A percentile compares a stretch with the other conserved stretches of the same genome.
Conservation (phyloP, 2,888 invertebrate species). For the Junonia oenone region DNA sequence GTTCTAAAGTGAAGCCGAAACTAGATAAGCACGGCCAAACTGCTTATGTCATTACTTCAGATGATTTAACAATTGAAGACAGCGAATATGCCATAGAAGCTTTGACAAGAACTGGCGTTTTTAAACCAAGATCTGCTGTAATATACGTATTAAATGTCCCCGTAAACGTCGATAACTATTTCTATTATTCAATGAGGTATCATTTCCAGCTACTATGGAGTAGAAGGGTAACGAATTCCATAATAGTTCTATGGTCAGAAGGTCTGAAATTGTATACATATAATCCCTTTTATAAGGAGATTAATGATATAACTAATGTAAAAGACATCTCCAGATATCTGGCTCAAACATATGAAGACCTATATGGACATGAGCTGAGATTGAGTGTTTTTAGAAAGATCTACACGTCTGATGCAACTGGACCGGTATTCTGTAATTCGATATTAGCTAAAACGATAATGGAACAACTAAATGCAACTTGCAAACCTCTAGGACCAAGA, state of each 20-base stretch:
- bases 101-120: slow-evolving; percentile 59
- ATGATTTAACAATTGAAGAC: slow-evolving; percentile 47
- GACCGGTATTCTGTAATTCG: slow-evolving; percentile 52
- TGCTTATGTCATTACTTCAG: slow-evolving; percentile 61
- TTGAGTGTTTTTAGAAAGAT: slow-evolving; percentile 61
- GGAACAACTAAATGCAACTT: slow-evolving; percentile 57
- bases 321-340: slow-evolving; percentile 50
- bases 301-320: slow-evolving; percentile 57
- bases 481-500: slow-evolving; percentile 52
- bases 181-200: slow-evolving; percentile 53
- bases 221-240: slow-evolving; percentile 72
- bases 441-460: slow-evolving; percentile 52
- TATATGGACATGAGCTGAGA: slow-evolving; percentile 51
- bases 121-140: slow-evolving; percentile 61
- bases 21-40: slow-evolving; percentile 64
- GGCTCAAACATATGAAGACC: slow-evolving; percentile 49
- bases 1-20: slow-evolving; percentile 52
- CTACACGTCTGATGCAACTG: slow-evolving; percentile 47
- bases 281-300: slow-evolving; percentile 66
- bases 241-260: slow-evolving; percentile 52
- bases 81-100: slow-evolving; percentile 55
- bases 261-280: slow-evolving; percentile 69
- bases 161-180: slow-evolving; percentile 52
- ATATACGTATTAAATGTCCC: slow-evolving; percentile 60
- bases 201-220: slow-evolving; percentile 75